Evolutionary conservation across 2,888 invertebrate species (phyloP), one percentile per base, ranked within the genome.

Genomic region (Orthosia cruda): DNA sequence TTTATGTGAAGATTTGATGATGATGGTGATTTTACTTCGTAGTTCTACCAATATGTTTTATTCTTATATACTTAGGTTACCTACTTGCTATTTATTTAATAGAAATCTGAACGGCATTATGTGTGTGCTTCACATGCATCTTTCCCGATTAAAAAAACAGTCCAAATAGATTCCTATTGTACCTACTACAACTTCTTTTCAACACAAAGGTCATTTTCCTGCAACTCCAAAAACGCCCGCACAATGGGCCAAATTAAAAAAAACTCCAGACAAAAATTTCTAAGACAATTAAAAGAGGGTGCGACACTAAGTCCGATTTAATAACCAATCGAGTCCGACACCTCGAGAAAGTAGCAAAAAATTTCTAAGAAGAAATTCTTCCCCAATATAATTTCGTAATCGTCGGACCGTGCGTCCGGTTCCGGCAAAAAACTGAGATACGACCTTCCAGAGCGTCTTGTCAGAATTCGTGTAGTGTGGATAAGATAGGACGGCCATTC

Each of bases 301-400:
- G 91, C 91, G 86, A 88, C 89, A 85, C 88, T 94, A 93, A 96
- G 96, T 93, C 95, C 93, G 89, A 94, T 95, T 96, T 96, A 96
- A 96, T 96, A 96, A 96, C 95, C 95, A 96, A 96, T 95, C 92
- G 93, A 81, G 91, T 88, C 87, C 90, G 93, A 94, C 96, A 94
- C 95, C 95, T 94, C 88, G 69, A 79, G 86, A 87, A 88, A 91
- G 81, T 81, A 76, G 81, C 81, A 84, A 93, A 92, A 61, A 93
- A 93, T 92, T 92, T 88, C 80, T 81, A 80, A 87, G 90, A 92
- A 93, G 92, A 93, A 92, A 90, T 91, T 91, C 90, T 91, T 91
- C 89, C 94, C 93, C 95, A 94, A 95, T 95, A 95, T 96, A 96
- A 96, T 96, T 96, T 96, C 95, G 94, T 96, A 95, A 96, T 96